Evolutionary conservation across 2,797 vertebrate species (phyloP).

Genomic region (Hemitrygon akajei): DNA sequence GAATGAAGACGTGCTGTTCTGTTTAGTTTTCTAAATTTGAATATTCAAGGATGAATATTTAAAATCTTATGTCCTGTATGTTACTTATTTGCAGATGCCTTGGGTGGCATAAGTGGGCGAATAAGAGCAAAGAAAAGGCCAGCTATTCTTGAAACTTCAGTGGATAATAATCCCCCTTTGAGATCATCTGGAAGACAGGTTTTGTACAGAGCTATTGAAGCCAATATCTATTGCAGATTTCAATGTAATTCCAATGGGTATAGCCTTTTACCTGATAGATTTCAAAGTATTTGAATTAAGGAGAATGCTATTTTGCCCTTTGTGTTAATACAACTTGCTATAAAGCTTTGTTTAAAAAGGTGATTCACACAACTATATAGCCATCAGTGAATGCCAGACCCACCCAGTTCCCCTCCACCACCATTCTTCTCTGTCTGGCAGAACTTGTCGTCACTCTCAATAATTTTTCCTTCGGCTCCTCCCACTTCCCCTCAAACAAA

Average conservation of each 20-base stretch:
- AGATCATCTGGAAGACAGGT: constrained; percentile 81
- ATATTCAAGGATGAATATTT: neutral
- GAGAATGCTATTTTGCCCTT: neutral
- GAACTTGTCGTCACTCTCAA: too few species aligned
- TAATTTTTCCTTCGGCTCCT: too few species aligned
- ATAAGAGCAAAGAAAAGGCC: constrained; percentile 75
- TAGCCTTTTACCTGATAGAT: neutral
- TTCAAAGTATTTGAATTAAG: neutral
- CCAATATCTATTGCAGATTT: neutral
- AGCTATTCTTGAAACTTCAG: constrained; percentile 62
- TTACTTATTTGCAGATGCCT: constrained; percentile 53
- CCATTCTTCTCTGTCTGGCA: too few species aligned
- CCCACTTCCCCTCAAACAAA: too few species aligned
- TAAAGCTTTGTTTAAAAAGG: neutral
- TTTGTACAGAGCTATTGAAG: constrained; percentile 35
- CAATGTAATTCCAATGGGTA: neutral
- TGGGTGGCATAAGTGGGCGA: constrained; percentile 57
- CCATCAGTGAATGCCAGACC: neutral
- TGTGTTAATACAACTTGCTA: neutral
- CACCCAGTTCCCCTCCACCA: too few species aligned
- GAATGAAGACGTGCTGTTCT: neutral
- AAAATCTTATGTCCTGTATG: neutral
- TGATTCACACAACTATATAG: neutral
- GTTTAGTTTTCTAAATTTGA: neutral
- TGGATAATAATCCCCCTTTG: constrained; percentile 68